These are phyloP conservation scores for Polypedilum pembai DNA, from an alignment of 1,140 invertebrate species.

Conservation along the genomic window DNA sequence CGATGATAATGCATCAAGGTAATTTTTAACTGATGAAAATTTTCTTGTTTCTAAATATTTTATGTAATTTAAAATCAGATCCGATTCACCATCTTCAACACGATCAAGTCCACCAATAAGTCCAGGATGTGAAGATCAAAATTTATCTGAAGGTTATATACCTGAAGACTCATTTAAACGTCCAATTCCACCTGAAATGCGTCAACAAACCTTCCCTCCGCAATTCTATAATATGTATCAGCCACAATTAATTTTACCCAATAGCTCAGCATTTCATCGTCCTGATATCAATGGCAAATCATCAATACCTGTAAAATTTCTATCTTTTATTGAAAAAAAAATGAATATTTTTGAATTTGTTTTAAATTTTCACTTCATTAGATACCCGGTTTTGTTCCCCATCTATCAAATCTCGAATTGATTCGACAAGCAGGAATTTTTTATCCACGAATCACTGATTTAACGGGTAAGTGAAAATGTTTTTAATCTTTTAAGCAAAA, in stretches of 20 bases:
- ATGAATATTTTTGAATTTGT: neutral
- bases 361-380: conserved; percentile 20
- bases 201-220: conserved; percentile 42
- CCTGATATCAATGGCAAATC: neutral
- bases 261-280: conserved; percentile 35
- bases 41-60: neutral
- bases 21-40: neutral
- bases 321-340: neutral
- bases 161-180: conserved; percentile 42
- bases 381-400: conserved; percentile 48
- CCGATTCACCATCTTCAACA: conserved; percentile 34
- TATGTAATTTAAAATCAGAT: neutral
- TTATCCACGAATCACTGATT: conserved; percentile 68
- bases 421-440: conserved; percentile 65
- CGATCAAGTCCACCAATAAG: conserved; percentile 43
- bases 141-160: conserved; percentile 36
- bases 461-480: conserved; percentile 44
- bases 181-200: conserved; percentile 39
- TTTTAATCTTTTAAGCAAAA: neutral
- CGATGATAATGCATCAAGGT: neutral
- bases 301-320: conserved; percentile 4
- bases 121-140: conserved; percentile 43
- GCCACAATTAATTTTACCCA: conserved; percentile 40
- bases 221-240: conserved; percentile 39
- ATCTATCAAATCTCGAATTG: conserved; percentile 57